phyloP scores from a whole-genome alignment of 2,113 vertebrate species.

The zebrafish (Danio rerio) region GRCz12tu NC_133194.1:24120501-24121000 shows the following conservation, averaged over 20 bases:
- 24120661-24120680: too few species aligned
- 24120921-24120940: not conserved
- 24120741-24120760: too few species aligned
- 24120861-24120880: not conserved
- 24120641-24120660: too few species aligned
- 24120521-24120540: slow-evolving; percentile 44
- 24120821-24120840: not conserved
- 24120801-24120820: not conserved
- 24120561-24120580: slow-evolving; percentile 46
- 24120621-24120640: too few species aligned
- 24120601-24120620: too few species aligned
- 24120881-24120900: not conserved
- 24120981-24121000: too few species aligned
- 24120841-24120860: slow-evolving; percentile 16
- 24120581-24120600: slow-evolving; percentile 38
- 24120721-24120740: too few species aligned
- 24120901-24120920: not conserved
- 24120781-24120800: too few species aligned
- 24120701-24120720: too few species aligned
- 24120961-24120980: not conserved
- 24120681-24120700: too few species aligned
- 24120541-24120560: slow-evolving; percentile 59
- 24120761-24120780: too few species aligned
- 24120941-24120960: not conserved
- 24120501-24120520: slow-evolving; percentile 8